These are phyloP conservation scores for Erebia aethiops DNA, from an alignment of 2,888 invertebrate species.

Conservation along the genomic window DNA sequence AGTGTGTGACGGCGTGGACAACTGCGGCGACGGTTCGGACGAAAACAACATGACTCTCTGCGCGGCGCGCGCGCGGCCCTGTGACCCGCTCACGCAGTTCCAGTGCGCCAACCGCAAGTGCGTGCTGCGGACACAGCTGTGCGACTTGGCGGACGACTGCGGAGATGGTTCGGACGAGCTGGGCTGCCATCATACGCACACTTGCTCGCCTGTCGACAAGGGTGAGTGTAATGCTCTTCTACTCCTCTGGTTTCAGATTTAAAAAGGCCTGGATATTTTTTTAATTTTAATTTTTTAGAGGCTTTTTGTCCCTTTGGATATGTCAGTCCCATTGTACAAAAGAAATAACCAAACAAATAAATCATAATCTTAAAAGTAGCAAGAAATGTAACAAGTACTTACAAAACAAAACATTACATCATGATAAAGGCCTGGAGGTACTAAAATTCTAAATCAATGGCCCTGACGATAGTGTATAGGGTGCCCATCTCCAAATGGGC, in stretches of 20 bases:
- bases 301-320: too few relatives aligned
- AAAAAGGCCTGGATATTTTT: too few relatives aligned
- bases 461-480: too few relatives aligned
- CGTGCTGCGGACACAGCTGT: conserved; percentile 89
- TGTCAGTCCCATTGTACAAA: too few relatives aligned
- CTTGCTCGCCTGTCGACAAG: conserved; percentile 76
- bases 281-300: too few relatives aligned
- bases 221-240: conserved; percentile 47
- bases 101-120: conserved; percentile 95
- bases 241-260: not conserved
- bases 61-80: conserved; percentile 88
- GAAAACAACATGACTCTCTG: conserved; percentile 97
- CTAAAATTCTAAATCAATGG: too few relatives aligned
- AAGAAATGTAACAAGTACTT: too few relatives aligned
- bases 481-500: too few relatives aligned
- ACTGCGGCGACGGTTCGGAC: conserved; percentile 97
- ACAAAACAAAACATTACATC: too few relatives aligned
- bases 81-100: conserved; percentile 90
- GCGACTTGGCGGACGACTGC: conserved; percentile 95
- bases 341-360: too few relatives aligned
- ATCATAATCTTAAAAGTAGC: too few relatives aligned
- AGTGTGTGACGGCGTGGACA: conserved; percentile 95
- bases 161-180: conserved; percentile 95
- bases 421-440: too few relatives aligned
- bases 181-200: conserved; percentile 90